These are phyloP conservation scores for Neogale vison DNA, from an alignment of 2,113 vertebrate genomes.

Conservation along the genomic window DNA sequence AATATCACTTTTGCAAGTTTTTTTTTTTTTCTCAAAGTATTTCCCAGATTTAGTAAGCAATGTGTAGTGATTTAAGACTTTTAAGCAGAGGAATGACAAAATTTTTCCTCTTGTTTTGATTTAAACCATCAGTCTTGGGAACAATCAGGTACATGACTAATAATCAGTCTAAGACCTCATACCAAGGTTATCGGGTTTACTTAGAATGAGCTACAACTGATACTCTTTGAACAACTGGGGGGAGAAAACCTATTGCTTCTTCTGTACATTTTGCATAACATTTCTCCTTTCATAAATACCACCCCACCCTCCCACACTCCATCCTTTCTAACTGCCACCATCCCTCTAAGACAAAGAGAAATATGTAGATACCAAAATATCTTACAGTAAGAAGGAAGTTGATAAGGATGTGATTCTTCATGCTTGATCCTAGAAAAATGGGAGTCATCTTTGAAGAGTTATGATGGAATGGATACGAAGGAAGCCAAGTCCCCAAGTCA, in stretches of 20 bases:
- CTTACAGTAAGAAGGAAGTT: background rate
- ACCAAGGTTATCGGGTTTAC: background rate
- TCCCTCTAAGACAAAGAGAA: background rate
- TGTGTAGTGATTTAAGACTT: background rate
- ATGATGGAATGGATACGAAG: background rate
- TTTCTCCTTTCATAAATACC: background rate
- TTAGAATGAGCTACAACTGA: background rate
- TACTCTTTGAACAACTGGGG: background rate
- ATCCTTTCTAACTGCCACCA: background rate
- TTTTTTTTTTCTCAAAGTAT: background rate
- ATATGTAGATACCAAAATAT: background rate
- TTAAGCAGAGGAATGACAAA: background rate
- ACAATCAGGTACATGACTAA: background rate
- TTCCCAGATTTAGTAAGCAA: conserved; percentile 9
- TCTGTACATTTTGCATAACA: background rate
- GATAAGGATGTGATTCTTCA: background rate
- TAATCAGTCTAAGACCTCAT: background rate
- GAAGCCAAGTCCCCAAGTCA: background rate
- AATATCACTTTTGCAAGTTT: background rate
- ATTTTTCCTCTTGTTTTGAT: conserved; percentile 1
- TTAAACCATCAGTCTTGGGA: background rate
- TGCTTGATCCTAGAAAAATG: background rate
- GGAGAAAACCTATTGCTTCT: background rate
- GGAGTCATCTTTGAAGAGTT: background rate
- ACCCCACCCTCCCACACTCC: background rate